Base-by-base conservation (phyloP, 2,113 vertebrate species). In the Vulpes lagopus region DNA sequence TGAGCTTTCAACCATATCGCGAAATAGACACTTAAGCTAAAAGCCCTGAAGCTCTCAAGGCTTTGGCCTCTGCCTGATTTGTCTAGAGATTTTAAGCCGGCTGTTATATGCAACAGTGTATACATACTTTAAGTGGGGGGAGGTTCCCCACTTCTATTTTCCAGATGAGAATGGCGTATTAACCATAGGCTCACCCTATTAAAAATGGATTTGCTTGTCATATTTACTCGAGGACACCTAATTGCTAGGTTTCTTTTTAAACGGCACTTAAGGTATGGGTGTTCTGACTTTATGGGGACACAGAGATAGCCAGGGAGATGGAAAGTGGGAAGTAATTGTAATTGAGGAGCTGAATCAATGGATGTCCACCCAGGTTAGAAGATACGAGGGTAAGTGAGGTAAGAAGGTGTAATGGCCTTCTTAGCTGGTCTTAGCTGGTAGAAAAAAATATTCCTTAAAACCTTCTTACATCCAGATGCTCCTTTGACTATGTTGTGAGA, bases 1-100 rank as follows among this genome's bases (percentile, higher is more conserved):
- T 3, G 35, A 74, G 22, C 27, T 89, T 95, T 86, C 94, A 95
- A 65, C 35, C 32, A 4, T 43, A n/a, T 94, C 74, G 2, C 53
- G 73, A 80, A 86, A 80, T 19, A 91, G 73, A 96, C 5, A 20
- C 30, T 89, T 91, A 38, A 80, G 92, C 74, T 25, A 82, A 95
- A 82, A 71, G 35, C 49, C 23, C 17, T 89, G 60, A 32, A 71
- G 49, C 67, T 74, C 8, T 53, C 11, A 6, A 95, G 73, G 51
- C 16, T 89, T 89, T 22, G 67, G 6, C 25, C 14, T 89, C 73
- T 88, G 38, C 3, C 30, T 8, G 51, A 32, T 86, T 94, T 59
- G 87, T 81, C 67, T 27, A 85, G 51, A 83, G 69, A 79, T 84
- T 69, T 78, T 71, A 17, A 92, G 67, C 12, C 22, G 11, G 22